Percentiles rank a stretch among this genome's conserved stretches.
phyloP scores from a whole-genome alignment of 2,888 invertebrate species.

The Beris morrisii region DNA sequence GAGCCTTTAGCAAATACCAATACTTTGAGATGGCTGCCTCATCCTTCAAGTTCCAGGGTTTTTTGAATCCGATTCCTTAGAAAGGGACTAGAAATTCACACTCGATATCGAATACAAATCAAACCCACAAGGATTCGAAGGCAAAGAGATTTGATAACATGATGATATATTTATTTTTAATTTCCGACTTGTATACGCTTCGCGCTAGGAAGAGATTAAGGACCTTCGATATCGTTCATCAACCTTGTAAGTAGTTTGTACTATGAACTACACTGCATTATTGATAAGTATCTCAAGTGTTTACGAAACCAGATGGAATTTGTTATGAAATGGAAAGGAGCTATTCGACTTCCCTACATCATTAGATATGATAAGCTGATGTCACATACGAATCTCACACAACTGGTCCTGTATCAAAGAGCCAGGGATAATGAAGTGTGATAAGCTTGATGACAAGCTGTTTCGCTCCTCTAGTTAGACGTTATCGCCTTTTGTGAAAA shows the following conservation, averaged over 20 bases:
- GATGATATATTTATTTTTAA: slow-evolving; percentile 26
- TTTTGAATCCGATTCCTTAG: neutral
- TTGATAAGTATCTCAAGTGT: slow-evolving; percentile 17
- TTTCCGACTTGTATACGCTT: slow-evolving; percentile 17
- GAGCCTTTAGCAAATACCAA: slow-evolving; percentile 25
- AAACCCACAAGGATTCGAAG: slow-evolving; percentile 3
- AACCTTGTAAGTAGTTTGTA: slow-evolving; percentile 11
- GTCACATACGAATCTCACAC: too few relatives aligned
- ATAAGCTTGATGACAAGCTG: slow-evolving; percentile 20
- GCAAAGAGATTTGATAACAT: slow-evolving; percentile 19
- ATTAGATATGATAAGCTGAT: too few relatives aligned
- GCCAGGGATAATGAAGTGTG: slow-evolving; percentile 7
- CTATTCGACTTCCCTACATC: too few relatives aligned
- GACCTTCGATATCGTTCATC: slow-evolving; percentile 6
- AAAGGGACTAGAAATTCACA: neutral
- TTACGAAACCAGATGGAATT: slow-evolving; percentile 10
- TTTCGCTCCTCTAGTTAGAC: slow-evolving; percentile 7
- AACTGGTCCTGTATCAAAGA: too few relatives aligned
- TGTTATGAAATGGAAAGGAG: too few relatives aligned
- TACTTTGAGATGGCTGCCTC: slow-evolving; percentile 4
- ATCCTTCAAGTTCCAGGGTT: too few relatives aligned
- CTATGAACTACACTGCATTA: slow-evolving; percentile 14
- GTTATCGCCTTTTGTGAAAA: slow-evolving; percentile 6
- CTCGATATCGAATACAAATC: slow-evolving; percentile 20
- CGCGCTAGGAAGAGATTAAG: neutral